Percentiles rank a stretch among this genome's conserved stretches.
Evolutionary conservation across 53 echinoderm and acorn worm genomes (phyloP).

Genomic region (Echinometra lucunter): DNA sequence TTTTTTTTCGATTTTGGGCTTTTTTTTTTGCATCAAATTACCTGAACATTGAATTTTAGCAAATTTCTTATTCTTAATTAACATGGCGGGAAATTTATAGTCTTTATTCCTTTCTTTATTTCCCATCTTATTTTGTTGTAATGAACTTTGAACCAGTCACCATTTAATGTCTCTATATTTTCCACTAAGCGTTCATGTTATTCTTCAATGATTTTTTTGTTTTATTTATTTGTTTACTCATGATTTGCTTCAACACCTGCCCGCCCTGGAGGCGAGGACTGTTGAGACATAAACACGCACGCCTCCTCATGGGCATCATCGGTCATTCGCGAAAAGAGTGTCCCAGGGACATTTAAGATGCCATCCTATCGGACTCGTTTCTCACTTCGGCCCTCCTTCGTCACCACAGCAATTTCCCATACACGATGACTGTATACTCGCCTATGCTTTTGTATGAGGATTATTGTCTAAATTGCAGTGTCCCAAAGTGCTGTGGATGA

Average conservation of each 20-base stretch:
- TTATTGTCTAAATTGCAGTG: neutral
- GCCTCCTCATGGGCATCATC: neutral
- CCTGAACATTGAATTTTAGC: too few species aligned
- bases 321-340: neutral
- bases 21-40: too few species aligned
- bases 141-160: neutral
- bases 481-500: neutral
- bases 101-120: neutral
- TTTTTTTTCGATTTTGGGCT: too few species aligned
- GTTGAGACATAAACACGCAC: neutral
- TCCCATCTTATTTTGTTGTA: neutral
- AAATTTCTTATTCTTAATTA: too few species aligned
- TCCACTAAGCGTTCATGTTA: neutral
- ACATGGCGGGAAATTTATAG: too few species aligned
- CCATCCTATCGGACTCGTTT: neutral
- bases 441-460: neutral
- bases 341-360: neutral
- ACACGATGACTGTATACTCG: neutral
- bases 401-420: neutral
- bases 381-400: neutral
- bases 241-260: constrained; percentile 17
- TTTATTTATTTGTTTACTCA: neutral
- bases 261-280: neutral
- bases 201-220: neutral
- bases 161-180: neutral